Conservation (phyloP, 2,888 invertebrate species). For the Temnothorax ravouxi region DNA sequence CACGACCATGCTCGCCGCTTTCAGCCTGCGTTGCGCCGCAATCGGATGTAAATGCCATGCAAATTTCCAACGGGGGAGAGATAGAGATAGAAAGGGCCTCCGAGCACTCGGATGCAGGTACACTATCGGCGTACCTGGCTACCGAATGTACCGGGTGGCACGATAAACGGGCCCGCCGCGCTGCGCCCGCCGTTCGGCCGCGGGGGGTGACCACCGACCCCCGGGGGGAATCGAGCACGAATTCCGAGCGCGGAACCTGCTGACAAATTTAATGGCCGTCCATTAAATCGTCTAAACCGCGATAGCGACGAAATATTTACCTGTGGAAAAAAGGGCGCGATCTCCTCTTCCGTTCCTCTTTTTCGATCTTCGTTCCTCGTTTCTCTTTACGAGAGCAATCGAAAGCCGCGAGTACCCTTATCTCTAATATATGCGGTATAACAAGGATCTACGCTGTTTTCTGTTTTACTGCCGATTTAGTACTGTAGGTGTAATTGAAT, state of each 20-base stretch:
- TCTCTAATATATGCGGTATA: neutral
- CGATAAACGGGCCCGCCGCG: slow-evolving; percentile 63
- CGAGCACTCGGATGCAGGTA: slow-evolving; percentile 65
- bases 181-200: neutral
- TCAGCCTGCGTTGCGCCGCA: slow-evolving; percentile 76
- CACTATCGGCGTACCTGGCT: slow-evolving; percentile 66
- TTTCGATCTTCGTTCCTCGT: slow-evolving; percentile 23
- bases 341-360: neutral
- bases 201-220: slow-evolving; percentile 52
- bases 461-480: neutral
- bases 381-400: slow-evolving; percentile 3
- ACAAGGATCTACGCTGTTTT: neutral
- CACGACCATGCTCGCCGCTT: slow-evolving; percentile 73
- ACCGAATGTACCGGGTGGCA: slow-evolving; percentile 73
- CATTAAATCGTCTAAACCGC: slow-evolving; percentile 59
- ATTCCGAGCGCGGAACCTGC: slow-evolving; percentile 67
- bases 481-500: neutral
- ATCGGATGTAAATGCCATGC: slow-evolving; percentile 84
- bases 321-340: slow-evolving; percentile 61
- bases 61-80: slow-evolving; percentile 76
- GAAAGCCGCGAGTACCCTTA: slow-evolving; percentile 2
- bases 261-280: slow-evolving; percentile 73
- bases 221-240: slow-evolving; percentile 51
- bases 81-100: slow-evolving; percentile 58
- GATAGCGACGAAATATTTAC: slow-evolving; percentile 73